Evolutionary conservation across 1,140 invertebrate species (phyloP).

Genomic region (Heliconius congener): DNA sequence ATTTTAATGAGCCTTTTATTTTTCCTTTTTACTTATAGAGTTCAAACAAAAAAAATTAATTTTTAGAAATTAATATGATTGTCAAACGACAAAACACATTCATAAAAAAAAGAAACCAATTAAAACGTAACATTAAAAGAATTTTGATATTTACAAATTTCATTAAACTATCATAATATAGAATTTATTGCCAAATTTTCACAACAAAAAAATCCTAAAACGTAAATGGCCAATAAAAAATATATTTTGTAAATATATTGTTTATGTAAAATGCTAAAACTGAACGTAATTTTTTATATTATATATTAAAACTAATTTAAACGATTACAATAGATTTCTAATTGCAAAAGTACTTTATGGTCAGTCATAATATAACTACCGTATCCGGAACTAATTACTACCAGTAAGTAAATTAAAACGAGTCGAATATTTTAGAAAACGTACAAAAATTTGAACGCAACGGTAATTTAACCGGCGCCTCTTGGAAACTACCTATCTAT

Average conservation of each 20-base stretch:
- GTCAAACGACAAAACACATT: neutral
- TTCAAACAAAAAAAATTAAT: neutral
- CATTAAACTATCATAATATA: neutral
- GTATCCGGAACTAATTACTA: neutral
- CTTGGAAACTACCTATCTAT: no score
- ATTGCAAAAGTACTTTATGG: neutral
- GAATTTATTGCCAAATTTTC: neutral
- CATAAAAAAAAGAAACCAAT: neutral
- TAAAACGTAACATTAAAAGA: neutral
- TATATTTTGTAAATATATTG: neutral
- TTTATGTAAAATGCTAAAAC: neutral
- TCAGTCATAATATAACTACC: neutral
- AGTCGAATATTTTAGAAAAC: neutral
- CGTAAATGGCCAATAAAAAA: neutral
- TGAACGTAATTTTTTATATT: neutral
- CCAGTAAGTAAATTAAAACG: neutral
- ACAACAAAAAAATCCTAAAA: neutral
- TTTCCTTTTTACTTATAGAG: slow-evolving; percentile 22
- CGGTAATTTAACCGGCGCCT: no score
- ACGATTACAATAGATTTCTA: neutral
- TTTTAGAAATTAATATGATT: neutral
- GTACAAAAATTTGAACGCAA: no score
- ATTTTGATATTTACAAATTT: slow-evolving; percentile 4
- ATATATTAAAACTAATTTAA: neutral
- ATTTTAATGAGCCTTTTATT: slow-evolving; percentile 47